phyloP scores from a whole-genome alignment of 2,113 vertebrate genomes.

The Poeciliopsis retropinna region DNA sequence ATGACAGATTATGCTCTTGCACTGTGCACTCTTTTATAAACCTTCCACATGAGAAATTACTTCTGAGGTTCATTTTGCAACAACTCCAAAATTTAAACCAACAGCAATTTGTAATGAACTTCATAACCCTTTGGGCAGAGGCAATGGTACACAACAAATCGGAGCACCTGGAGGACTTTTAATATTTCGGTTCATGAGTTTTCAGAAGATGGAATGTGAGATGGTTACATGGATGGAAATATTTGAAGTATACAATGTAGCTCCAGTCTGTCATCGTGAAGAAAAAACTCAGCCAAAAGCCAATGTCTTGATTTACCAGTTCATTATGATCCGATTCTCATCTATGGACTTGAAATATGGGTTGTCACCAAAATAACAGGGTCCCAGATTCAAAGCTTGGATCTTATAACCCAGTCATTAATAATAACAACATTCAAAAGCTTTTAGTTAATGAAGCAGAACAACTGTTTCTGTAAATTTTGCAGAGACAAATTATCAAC shows the following conservation, averaged over 20 bases:
- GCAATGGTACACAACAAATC: not conserved
- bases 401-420: too few relatives aligned
- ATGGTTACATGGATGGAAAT: not conserved
- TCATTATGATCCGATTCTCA: not conserved
- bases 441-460: too few relatives aligned
- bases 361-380: not conserved
- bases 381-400: not conserved
- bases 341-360: not conserved
- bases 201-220: not conserved
- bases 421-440: too few relatives aligned
- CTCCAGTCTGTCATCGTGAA: not conserved
- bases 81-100: not conserved
- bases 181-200: not conserved
- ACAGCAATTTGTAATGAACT: slow-evolving; percentile 1
- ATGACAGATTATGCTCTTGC: slow-evolving; percentile 9
- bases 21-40: not conserved
- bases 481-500: not conserved
- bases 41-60: not conserved
- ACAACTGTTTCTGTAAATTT: too few relatives aligned
- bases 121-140: not conserved
- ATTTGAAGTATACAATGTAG: not conserved
- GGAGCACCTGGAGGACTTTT: not conserved
- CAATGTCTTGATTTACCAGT: not conserved
- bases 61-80: not conserved
- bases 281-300: not conserved